phyloP scores from a whole-genome alignment of 2,113 vertebrate genomes.

The Paracanthobrama guichenoti region DNA sequence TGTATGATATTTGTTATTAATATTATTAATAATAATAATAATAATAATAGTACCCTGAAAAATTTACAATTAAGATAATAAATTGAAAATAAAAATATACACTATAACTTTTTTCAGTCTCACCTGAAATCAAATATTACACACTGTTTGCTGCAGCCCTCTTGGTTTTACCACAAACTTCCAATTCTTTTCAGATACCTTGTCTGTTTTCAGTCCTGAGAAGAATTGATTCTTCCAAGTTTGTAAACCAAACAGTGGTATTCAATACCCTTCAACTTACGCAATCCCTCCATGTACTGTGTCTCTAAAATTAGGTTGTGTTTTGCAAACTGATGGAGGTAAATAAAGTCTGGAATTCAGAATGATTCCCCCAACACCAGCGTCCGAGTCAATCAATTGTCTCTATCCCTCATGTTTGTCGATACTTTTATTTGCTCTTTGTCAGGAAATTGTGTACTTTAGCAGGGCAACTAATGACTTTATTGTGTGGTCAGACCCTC shows the following conservation, averaged over 20 bases:
- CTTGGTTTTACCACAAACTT: not conserved
- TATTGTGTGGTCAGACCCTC: conserved; percentile 34
- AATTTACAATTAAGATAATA: not conserved
- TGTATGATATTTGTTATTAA: not conserved
- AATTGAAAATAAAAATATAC: no score
- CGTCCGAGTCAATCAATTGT: conserved; percentile 41
- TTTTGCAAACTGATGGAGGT: conserved; percentile 18
- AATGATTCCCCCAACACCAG: conserved; percentile 5
- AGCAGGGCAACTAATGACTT: conserved; percentile 52
- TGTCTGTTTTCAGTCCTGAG: not conserved
- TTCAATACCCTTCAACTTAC: not conserved
- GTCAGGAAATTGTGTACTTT: conserved; percentile 44
- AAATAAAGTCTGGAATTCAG: conserved; percentile 25
- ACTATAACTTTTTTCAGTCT: not conserved
- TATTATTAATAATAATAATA: not conserved
- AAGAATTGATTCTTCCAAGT: not conserved
- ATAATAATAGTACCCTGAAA: not conserved
- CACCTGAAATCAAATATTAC: not conserved
- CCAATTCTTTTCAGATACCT: not conserved
- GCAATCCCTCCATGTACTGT: not conserved
- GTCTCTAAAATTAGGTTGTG: not conserved
- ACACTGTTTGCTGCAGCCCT: not conserved
- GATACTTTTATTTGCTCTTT: conserved; percentile 53
- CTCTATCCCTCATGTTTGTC: conserved; percentile 28
- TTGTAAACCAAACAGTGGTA: not conserved